Evolutionary conservation across 2,888 invertebrate genomes (phyloP), one percentile per base, ranked within the genome.

Genomic region (Scaptomyza reducta): DNA sequence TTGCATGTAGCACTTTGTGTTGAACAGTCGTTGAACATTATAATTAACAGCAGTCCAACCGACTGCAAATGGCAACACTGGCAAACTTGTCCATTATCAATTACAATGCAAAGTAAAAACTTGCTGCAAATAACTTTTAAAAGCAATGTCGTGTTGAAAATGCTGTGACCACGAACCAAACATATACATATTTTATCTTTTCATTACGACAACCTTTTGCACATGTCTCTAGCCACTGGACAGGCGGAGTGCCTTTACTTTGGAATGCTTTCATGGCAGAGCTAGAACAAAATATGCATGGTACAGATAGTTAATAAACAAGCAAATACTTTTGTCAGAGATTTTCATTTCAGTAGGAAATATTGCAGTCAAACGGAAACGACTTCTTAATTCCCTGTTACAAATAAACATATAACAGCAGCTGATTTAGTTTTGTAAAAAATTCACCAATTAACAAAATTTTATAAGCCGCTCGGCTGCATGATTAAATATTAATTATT

Each of bases 121-220:
- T n/a, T 18, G 27, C 42, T 53, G 6, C 13, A 42, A 31, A 46
- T 33, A 42, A 38, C 1, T 22, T 42, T 53, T 70, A 47, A 70
- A 49, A 67, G 63, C 70, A 70, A 61, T 53, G 31, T 18, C 31
- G 22, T 70, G 62, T 67, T 27, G 9, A 6, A 11, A 54, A 9
- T 25, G 22, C 53, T 27, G 11, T 31, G 41, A 42, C 57, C 54
- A 45, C 29, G 13, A n/a, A 31, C 42, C 29, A 13, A 31, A 40
- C 44, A 38, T 9, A 33, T 18, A 49, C 31, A 58, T 75, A 51
- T 51, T 58, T 56, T 33, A 60, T 46, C 33, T 33, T 42, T 59
- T 63, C 42, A 57, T 59, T 66, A 56, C 45, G 29, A 41, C 35
- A 57, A 46, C 27, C 16, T 50, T 33, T 16, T n/a, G n/a, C 18